Base-by-base conservation (phyloP, 2,797 vertebrate genomes). In the Smutsia gigantea region DNA sequence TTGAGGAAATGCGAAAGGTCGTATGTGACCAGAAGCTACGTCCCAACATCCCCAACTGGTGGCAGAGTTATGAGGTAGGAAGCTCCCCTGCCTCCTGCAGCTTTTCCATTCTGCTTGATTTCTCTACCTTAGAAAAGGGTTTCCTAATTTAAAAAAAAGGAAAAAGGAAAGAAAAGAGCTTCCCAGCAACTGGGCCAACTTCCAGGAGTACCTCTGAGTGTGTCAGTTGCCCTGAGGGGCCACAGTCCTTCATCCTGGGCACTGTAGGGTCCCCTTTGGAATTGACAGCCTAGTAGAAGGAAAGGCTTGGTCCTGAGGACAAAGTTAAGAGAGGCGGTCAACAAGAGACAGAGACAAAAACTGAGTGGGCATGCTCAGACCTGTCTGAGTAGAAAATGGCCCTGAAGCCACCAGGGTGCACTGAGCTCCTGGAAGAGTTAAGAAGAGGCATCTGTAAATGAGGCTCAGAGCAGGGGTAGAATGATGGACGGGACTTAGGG, bases 1-100 rank as follows among this genome's bases (percentile, higher is more conserved):
- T 99, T 95, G 99, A 99, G 97, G 99, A 99, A 98, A 99, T 99
- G 99, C 98, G 99, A 98, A 99, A 99, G 99, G 99, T 99, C 0
- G 99, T 99, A 59, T 99, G 99, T 96, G 99, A 99, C 96, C 99
- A 99, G 99, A 99, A 99, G 85, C 98, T 99, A 34, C 98, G 99
- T 96, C 99, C 99, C 13, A 99, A 99, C 59, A 99, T 99, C 98
- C 99, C 99, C 57, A 99, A 99, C 98, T 99, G 99, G 99, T 99
- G 99, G 99, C 99, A 99, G 98, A 99, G 99, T 98, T 99, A 99
- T 0, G 99, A 99, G 99, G 99, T 99, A 98, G 91, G 94, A 66
- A 19, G 12, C 23, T 57, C 13, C 59, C 37, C 29, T 57, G n/a
- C n/a, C 55, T 57, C 51, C 39, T 71, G 37, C 29, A 27, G 27